Base-by-base conservation (phyloP, 2,888 invertebrate species). In the Ecliptopera silaceata region DNA sequence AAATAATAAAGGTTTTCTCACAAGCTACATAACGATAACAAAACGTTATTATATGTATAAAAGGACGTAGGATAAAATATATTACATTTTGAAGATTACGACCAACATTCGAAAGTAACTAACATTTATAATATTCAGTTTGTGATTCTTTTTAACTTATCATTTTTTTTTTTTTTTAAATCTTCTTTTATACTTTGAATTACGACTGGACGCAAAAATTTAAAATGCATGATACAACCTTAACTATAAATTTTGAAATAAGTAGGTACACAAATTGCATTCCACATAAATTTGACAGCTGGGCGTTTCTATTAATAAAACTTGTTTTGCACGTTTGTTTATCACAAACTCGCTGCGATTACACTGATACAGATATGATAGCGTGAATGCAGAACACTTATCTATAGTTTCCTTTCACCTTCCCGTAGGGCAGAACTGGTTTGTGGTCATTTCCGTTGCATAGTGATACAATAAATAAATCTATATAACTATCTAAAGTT, bases 361-460 rank as follows among this genome's bases (percentile, higher is more conserved):
- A 49, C n/a, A n/a, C n/a, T 45, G 49, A 56, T 49, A 41, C 17
- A 8, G 15, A 36, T 8, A 38, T 39, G 50, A 55, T 45, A 56
- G 26, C 44, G 39, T 39, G 45, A 56, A 45, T 39, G 44, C 55
- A 43, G 39, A 49, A 22, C 55, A 56, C 49, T 56, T 56, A 56
- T 49, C 49, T 34, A 34, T 34, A 39, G 44, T 50, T 56, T 50
- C 56, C 56, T 56, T 56, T 56, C 50, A 56, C 56, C 56, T 56
- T 56, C 56, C 50, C 34, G 44, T 31, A 48, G 36, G 26, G 43
- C 8, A n/a, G 36, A 48, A 55, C 54, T 34, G 48, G 54, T 55
- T 55, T 48, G 12, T 13, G 22, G 43, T 55, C 36, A 48, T 55
- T 55, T 55, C 47, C 54, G 54, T 38, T 43, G 42, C 36, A 48